These are phyloP conservation scores for Cyphomyrus discorhynchus DNA, from an alignment of 2,113 vertebrate species.

Conservation along the genomic window DNA sequence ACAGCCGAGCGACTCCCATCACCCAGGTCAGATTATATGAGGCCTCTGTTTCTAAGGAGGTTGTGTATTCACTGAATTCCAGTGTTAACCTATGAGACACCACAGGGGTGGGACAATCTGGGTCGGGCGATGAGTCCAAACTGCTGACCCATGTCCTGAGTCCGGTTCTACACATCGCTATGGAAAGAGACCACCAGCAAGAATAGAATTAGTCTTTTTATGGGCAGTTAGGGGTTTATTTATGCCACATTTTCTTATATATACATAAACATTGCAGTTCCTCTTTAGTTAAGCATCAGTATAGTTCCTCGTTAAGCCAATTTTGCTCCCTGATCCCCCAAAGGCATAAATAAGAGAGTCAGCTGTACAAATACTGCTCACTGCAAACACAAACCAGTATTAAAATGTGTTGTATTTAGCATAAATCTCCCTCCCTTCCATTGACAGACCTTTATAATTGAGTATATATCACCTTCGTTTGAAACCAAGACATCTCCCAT, in stretches of 20 bases:
- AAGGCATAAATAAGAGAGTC: background rate
- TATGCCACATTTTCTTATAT: background rate
- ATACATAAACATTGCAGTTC: background rate
- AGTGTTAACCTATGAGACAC: background rate
- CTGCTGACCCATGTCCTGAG: background rate
- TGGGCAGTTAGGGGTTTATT: background rate
- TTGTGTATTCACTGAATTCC: slow-evolving; percentile 1
- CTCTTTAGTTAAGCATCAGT: background rate
- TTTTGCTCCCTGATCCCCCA: background rate
- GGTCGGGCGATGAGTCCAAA: background rate
- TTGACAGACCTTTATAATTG: background rate
- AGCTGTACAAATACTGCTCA: background rate
- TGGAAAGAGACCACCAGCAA: background rate
- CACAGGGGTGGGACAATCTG: background rate
- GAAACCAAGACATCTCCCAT: background rate
- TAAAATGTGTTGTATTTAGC: background rate
- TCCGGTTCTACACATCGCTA: background rate
- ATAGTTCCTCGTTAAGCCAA: background rate
- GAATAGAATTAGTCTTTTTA: background rate
- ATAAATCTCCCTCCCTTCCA: background rate
- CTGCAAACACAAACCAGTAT: slow-evolving; percentile 2
- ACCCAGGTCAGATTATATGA: background rate
- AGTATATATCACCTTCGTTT: background rate
- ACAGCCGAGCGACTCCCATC: background rate
- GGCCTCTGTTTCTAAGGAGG: background rate